Evolutionary conservation across 1,140 invertebrate species (phyloP).

Genomic region (Microplitis mediator): DNA sequence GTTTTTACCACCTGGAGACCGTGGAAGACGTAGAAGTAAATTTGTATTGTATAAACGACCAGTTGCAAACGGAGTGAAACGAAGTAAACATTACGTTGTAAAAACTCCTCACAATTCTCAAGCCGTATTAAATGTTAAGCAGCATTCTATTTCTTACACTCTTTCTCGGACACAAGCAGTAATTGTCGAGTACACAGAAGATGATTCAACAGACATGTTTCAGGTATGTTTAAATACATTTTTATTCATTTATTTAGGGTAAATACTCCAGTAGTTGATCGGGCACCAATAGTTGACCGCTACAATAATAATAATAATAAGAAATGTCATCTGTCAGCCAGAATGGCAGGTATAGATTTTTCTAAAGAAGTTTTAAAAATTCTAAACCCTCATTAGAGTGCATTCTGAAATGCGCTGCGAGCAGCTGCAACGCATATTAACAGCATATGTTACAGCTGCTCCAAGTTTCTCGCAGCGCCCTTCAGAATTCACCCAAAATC

Average conservation of each 20-base stretch:
- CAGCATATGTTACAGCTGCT: no score
- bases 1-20: constrained; percentile 88
- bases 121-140: constrained; percentile 87
- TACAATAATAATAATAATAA: no score
- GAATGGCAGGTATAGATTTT: no score
- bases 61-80: constrained; percentile 89
- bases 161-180: constrained; percentile 94
- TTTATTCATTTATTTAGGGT: not conserved
- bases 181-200: constrained; percentile 95
- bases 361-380: no score
- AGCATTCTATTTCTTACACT: constrained; percentile 97
- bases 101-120: constrained; percentile 87
- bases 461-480: no score
- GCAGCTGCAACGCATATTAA: no score
- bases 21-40: constrained; percentile 90
- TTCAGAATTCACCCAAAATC: no score
- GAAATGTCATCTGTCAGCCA: no score
- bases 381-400: no score
- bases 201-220: constrained; percentile 97
- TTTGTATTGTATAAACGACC: constrained; percentile 87
- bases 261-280: no score
- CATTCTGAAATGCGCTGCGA: no score
- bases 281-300: no score
- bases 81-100: constrained; percentile 93
- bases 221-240: constrained; percentile 71